Evolutionary conservation across 2,113 vertebrate genomes (phyloP), one percentile per base, ranked within the genome.

Genomic region (Neogale vison): DNA sequence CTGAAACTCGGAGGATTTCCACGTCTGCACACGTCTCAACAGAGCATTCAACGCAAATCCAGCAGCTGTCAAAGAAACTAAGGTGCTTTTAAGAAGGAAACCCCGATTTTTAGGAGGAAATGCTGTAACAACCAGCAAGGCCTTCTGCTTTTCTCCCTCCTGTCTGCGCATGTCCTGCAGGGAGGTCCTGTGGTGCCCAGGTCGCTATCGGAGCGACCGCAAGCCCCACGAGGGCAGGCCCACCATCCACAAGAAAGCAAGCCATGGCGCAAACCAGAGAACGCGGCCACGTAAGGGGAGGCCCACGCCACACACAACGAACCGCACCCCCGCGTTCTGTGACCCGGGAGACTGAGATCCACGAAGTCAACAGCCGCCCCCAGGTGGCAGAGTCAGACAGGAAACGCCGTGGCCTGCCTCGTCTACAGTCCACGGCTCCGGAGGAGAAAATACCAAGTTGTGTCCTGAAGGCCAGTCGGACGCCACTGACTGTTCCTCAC

Each of bases 41-140:
- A 82, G 94, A 92, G 76, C 81, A 45, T 24, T 79, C 92, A 18
- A 24, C 2, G 10, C 57, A 86, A 15, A 63, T 10, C 61, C 52
- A 74, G 65, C 82, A 85, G 85, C 79, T 59, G 89, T 69, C 95
- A 96, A 59, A 95, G 88, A 57, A 65, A 45, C 15, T 0, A 11
- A 69, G 52, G 84, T 20, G 36, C 76, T 97, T 93, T 91, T 36
- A 42, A 63, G 92, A 90, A 79, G 90, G 42, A 95, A 93, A 63
- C 4, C 21, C 36, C 8, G 0, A 81, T 55, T 72, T 89, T 85
- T 39, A 94, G 52, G 61, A 93, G 89, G 65, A 74, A 96, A 47
- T 1, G 47, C 89, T 76, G 3, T 65, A 74, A 93, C 17, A 34
- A 31, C 39, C 82, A 55, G 72, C 14, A 8, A 81, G 57, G 82